These are phyloP conservation scores for Chlorodrepanis virens DNA, from an alignment of 2,113 vertebrate genomes.

Conservation along the genomic window DNA sequence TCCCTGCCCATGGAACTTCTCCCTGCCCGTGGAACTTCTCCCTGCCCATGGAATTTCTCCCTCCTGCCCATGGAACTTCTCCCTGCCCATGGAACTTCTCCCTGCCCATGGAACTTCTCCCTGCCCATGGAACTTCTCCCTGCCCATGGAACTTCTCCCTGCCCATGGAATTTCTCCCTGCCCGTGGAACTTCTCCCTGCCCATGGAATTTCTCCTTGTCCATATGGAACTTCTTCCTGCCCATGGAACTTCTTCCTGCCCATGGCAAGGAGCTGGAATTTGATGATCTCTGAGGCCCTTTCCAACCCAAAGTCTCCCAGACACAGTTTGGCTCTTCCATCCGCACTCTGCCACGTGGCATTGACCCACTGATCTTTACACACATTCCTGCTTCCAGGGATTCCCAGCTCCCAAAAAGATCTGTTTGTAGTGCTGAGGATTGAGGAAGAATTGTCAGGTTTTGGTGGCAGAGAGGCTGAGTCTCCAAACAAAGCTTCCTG, in stretches of 20 bases:
- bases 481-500: neutral
- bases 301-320: neutral
- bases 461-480: neutral
- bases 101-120: neutral
- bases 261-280: neutral
- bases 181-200: no score
- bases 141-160: no score
- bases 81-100: no score
- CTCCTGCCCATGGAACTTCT: neutral
- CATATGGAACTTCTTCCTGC: neutral
- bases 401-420: neutral
- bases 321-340: accelerated
- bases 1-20: accelerated
- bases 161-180: no score
- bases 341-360: neutral
- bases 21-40: accelerated
- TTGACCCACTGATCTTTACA: neutral
- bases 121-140: no score
- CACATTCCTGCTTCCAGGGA: neutral
- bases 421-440: neutral
- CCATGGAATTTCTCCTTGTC: neutral
- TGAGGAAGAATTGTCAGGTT: neutral
- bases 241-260: neutral
- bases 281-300: neutral
- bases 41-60: no score